Conservation (phyloP, 2,113 vertebrate species). For the Malurus alboscapulatus region DNA sequence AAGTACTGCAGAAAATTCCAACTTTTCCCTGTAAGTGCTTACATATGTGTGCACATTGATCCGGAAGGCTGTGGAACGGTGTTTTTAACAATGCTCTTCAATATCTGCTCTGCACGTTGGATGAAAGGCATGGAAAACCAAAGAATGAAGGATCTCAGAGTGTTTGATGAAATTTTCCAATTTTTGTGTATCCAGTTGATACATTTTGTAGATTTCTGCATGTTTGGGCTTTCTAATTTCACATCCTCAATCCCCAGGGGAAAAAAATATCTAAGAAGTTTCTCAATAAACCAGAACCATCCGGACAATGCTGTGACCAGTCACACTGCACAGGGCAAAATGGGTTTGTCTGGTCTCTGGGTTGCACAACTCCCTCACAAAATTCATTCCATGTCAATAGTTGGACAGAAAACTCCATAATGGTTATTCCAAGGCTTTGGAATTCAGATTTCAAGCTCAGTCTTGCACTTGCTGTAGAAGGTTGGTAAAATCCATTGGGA, state of each 20-base stretch:
- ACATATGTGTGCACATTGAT: neutral
- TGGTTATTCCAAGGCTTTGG: neutral
- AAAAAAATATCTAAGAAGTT: neutral
- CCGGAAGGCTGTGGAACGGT: neutral
- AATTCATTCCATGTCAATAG: neutral
- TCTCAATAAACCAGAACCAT: neutral
- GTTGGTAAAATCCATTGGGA: neutral
- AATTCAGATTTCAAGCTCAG: neutral
- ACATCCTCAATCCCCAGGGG: neutral
- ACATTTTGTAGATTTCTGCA: neutral
- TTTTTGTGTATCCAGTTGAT: neutral
- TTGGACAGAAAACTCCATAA: neutral
- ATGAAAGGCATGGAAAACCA: neutral
- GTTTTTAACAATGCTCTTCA: neutral
- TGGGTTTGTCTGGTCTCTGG: neutral
- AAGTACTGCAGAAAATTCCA: neutral
- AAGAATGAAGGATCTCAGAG: neutral
- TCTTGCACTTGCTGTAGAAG: neutral
- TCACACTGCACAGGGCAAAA: neutral
- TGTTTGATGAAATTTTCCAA: neutral
- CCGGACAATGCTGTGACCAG: neutral
- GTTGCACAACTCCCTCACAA: neutral
- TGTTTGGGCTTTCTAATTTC: neutral
- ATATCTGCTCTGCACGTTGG: neutral
- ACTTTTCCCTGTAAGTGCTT: neutral